These are phyloP conservation scores for Hyppa rectilinea DNA, from an alignment of 2,888 invertebrate species.

Conservation along the genomic window DNA sequence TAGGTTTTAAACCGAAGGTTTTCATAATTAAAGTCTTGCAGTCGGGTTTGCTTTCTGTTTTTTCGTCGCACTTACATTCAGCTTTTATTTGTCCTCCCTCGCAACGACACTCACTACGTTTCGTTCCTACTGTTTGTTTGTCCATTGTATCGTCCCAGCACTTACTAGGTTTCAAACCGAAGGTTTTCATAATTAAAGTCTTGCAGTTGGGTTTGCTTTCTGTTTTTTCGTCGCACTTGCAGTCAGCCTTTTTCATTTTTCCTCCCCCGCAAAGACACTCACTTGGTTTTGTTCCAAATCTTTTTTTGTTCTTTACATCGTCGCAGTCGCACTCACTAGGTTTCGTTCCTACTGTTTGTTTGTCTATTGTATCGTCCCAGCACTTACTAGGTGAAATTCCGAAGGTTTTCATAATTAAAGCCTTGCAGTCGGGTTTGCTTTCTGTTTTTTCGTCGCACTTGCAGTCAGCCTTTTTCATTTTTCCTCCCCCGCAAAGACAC, in stretches of 20 bases:
- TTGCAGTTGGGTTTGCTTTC: not conserved
- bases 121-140: not conserved
- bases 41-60: not conserved
- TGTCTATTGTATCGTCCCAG: no score
- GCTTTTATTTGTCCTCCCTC: not conserved
- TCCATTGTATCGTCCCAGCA: no score
- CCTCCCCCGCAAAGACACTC: no score
- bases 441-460: not conserved
- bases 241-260: not conserved
- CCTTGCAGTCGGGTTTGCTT: not conserved
- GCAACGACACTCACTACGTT: slow-evolving; percentile 7
- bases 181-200: not conserved
- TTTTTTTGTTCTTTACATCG: no score
- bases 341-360: no score
- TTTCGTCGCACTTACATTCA: not conserved
- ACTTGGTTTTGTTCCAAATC: no score
- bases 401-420: not conserved
- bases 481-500: no score
- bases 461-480: not conserved
- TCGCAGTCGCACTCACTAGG: no score
- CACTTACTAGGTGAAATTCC: no score
- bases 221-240: not conserved
- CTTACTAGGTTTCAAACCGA: no score
- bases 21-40: not conserved
- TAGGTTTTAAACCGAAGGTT: no score